phyloP scores from a whole-genome alignment of 2,888 invertebrate species.

The Sinotaia quadrata region DNA sequence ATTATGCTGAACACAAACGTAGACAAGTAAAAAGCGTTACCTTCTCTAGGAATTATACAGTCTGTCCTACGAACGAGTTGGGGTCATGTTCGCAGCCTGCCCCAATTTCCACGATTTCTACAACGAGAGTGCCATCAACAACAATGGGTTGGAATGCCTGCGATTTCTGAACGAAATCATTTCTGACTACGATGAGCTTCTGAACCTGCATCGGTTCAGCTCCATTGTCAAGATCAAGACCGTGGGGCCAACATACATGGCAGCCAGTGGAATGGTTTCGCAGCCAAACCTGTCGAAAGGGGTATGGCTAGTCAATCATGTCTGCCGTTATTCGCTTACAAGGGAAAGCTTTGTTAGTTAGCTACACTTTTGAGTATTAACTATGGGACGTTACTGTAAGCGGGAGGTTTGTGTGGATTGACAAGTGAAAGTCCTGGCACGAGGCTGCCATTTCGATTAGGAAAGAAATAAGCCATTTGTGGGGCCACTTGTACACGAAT shows the following conservation, averaged over 20 bases:
- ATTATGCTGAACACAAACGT: no score
- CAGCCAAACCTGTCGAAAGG: background rate
- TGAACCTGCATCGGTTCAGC: conserved; percentile 85
- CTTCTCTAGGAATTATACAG: conserved; percentile 75
- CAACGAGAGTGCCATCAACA: conserved; percentile 90
- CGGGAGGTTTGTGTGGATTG: no score
- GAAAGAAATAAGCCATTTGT: no score
- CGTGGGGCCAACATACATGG: conserved; percentile 93
- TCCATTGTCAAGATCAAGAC: conserved; percentile 92
- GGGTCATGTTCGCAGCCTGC: conserved; percentile 91
- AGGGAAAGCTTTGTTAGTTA: no score
- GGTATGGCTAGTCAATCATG: background rate
- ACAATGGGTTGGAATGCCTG: conserved; percentile 90
- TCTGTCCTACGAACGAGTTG: conserved; percentile 88
- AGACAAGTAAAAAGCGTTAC: no score
- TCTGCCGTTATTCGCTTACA: no score
- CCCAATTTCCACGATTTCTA: conserved; percentile 95
- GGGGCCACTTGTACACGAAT: no score
- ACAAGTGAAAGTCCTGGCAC: no score
- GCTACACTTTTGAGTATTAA: no score
- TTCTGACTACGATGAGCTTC: conserved; percentile 91
- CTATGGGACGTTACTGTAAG: no score
- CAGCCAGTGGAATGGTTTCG: conserved; percentile 84
- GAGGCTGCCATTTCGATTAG: no score
- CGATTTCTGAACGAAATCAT: conserved; percentile 90